Evolutionary conservation across 2,797 vertebrate species (phyloP), one percentile per base, ranked within the genome.

Genomic region (Chelidonichthys spinosus): DNA sequence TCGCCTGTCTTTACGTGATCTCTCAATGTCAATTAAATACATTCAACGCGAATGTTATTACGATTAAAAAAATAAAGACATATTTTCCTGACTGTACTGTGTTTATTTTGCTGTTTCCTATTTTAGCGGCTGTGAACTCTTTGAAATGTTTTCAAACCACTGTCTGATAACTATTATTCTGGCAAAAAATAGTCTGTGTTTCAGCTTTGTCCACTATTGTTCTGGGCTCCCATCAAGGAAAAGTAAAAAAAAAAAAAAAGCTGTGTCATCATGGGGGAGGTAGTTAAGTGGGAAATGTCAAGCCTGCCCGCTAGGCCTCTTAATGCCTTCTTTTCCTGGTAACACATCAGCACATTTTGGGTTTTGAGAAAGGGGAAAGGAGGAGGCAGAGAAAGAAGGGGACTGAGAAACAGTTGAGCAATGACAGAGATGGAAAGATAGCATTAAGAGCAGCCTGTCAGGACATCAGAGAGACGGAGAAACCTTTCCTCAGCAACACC

Each of bases 201-300:
- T 86, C 79, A 77, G 81, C 72, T 74, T 74, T 62, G 52, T 80
- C 76, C 64, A 59, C 76, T 81, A 87, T 91, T 92, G 87, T 89
- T 92, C 84, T 91, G 79, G 89, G 81, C 83, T 81, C 42, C 18
- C 61, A 59, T 85, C 70, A 73, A 79, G 81, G 77, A 78, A 82
- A 76, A 82, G 66, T 25, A 25, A 25, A 25, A 25, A 25, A 25
- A 25, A 25, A 25, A 25, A 88, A 83, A 83, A 66, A 49, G 74
- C 80, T 85, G 87, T 85, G 81, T 90, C 90, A 91, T 90, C 86
- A 87, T 1, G 11, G 46, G 35, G 73, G 76, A 78, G 81, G 68
- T 9, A 15, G 65, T 69, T 67, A 76, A 84, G 78, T 76, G 83
- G 75, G 82, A 90, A 83, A 74, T 79, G 69, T 89, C 74, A 87